Evolutionary conservation across 1,140 invertebrate genomes (phyloP).

Genomic region (Cydia splendana): DNA sequence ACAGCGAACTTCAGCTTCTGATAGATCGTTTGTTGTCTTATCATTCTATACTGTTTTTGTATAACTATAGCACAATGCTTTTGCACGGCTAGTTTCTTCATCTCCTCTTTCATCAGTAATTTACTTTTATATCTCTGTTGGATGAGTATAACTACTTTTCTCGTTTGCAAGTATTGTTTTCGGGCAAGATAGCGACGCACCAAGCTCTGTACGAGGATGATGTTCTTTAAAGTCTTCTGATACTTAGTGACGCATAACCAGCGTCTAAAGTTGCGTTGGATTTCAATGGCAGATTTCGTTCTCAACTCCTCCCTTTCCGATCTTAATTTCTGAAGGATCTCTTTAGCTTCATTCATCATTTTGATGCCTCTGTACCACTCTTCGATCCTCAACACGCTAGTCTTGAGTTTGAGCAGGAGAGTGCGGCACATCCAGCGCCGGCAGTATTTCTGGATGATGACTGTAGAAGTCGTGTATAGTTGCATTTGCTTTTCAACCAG

Average conservation of each 20-base stretch:
- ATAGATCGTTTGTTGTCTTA: constrained; percentile 49
- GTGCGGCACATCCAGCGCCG: constrained; percentile 77
- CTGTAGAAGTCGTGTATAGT: constrained; percentile 66
- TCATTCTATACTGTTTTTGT: constrained; percentile 75
- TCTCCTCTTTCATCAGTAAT: constrained; percentile 58
- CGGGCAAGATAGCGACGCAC: constrained; percentile 52
- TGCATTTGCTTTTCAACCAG: constrained; percentile 64
- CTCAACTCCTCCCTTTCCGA: constrained; percentile 45
- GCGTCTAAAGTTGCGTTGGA: constrained; percentile 76
- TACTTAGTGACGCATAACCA: constrained; percentile 63
- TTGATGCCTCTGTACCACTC: constrained; percentile 64
- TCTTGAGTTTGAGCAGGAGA: constrained; percentile 57
- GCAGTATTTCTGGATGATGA: constrained; percentile 80
- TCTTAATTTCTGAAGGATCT: constrained; percentile 49
- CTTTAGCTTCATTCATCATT: constrained; percentile 58
- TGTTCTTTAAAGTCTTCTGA: constrained; percentile 45
- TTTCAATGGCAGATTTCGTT: constrained; percentile 49
- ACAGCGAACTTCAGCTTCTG: constrained; percentile 52
- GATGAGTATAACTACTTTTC: constrained; percentile 57
- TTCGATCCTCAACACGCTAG: constrained; percentile 65
- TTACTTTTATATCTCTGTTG: constrained; percentile 77
- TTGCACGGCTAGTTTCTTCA: constrained; percentile 51
- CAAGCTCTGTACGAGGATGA: constrained; percentile 57
- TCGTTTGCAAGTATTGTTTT: constrained; percentile 58
- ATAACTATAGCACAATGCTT: constrained; percentile 59